Evolutionary conservation across 2,113 vertebrate genomes (phyloP).

Genomic region (Grammomys surdaster): DNA sequence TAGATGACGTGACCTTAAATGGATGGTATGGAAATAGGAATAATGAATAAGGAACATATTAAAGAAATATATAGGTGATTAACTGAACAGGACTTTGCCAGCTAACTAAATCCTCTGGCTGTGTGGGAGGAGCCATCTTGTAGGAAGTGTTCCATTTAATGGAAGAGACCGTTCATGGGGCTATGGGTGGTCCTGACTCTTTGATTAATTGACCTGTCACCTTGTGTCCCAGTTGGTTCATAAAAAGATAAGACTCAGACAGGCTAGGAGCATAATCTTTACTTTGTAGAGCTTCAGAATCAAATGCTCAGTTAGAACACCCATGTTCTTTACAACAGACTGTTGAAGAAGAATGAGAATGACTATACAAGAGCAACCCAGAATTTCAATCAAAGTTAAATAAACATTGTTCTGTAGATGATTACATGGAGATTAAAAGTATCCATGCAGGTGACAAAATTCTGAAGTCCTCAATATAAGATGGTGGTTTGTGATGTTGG

Average conservation of each 20-base stretch:
- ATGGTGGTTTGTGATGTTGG: neutral
- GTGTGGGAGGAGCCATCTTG: neutral
- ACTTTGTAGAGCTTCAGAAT: neutral
- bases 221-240: neutral
- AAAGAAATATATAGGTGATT: constrained; percentile 3
- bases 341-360: neutral
- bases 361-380: neutral
- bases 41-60: neutral
- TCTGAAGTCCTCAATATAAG: neutral
- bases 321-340: neutral
- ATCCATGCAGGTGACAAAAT: neutral
- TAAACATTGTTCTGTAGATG: neutral
- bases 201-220: neutral
- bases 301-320: neutral
- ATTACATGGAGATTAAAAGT: neutral
- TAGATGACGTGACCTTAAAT: neutral
- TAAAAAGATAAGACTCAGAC: neutral
- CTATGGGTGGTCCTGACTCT: neutral
- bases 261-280: neutral
- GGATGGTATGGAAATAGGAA: neutral
- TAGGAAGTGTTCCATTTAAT: neutral
- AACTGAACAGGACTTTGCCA: neutral
- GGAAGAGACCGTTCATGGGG: neutral
- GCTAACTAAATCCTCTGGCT: neutral
- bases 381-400: neutral